These are phyloP conservation scores for Ochlodes sylvanus DNA, from an alignment of 2,888 invertebrate genomes.

Conservation along the genomic window DNA sequence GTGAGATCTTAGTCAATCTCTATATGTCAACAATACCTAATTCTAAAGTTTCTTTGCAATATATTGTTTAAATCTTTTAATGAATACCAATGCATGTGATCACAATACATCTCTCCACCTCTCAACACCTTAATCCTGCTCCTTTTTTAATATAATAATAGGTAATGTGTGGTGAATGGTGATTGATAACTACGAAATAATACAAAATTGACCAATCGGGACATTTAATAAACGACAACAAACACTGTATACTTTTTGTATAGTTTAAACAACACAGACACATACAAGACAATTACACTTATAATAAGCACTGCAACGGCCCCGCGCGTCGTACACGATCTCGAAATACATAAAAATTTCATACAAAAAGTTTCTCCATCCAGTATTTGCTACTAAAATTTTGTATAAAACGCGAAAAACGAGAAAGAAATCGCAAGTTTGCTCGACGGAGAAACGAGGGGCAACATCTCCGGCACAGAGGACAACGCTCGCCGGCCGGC, in stretches of 20 bases:
- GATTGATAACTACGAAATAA: not conserved
- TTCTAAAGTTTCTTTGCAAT: too few species aligned
- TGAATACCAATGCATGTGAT: too few species aligned
- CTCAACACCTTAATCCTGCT: too few species aligned
- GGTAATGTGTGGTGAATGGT: too few species aligned
- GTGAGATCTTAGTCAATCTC: too few species aligned
- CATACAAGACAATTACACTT: constrained; percentile 75
- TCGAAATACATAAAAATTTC: constrained; percentile 49
- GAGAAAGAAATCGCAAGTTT: constrained; percentile 63
- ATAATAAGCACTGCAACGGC: constrained; percentile 54
- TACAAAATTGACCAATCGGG: constrained; percentile 2
- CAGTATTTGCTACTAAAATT: constrained; percentile 67
- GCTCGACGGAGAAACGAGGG: constrained; percentile 60
- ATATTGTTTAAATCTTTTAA: too few species aligned
- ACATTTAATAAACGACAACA: constrained; percentile 33
- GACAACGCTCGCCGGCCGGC: constrained; percentile 5
- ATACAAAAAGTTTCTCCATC: constrained; percentile 55
- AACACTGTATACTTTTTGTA: constrained; percentile 37
- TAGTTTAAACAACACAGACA: constrained; percentile 39
- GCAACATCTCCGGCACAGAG: constrained; percentile 45
- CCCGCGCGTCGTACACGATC: constrained; percentile 54
- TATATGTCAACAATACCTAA: too few species aligned
- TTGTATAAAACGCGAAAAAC: constrained; percentile 51
- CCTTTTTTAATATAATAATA: too few species aligned
- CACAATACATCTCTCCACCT: too few species aligned